Percentiles rank a stretch among this genome's conserved stretches.
Conservation (phyloP, 2,797 vertebrate genomes). For the Gymnodraco acuticeps region DNA sequence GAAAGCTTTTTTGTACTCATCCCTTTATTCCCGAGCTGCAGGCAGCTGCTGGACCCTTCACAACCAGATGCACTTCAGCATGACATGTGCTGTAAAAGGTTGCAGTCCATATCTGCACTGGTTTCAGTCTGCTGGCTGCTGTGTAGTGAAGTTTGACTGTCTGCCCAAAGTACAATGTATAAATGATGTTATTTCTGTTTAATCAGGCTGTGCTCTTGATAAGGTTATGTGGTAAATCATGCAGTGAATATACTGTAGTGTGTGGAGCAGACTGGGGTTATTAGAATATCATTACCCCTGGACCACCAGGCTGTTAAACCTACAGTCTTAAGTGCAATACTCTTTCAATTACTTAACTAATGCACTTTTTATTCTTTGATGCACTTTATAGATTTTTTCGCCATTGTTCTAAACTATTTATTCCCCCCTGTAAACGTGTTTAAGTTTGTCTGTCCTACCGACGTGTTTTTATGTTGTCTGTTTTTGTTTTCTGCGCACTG, state of each 20-base stretch:
- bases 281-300: too few relatives aligned
- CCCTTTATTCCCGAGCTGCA: conserved; percentile 21
- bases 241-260: conserved; percentile 9
- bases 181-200: neutral
- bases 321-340: too few relatives aligned
- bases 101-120: neutral
- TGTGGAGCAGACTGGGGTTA: conserved; percentile 8
- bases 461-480: too few relatives aligned
- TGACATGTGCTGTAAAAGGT: neutral
- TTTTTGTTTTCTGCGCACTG: too few relatives aligned
- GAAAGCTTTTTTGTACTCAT: conserved; percentile 37
- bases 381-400: too few relatives aligned
- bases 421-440: too few relatives aligned
- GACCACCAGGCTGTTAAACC: too few relatives aligned
- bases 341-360: too few relatives aligned
- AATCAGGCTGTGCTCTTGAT: neutral
- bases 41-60: conserved; percentile 6
- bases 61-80: neutral
- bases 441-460: too few relatives aligned
- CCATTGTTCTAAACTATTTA: too few relatives aligned
- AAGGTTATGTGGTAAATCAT: conserved; percentile 4
- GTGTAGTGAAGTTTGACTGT: neutral
- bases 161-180: neutral
- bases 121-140: neutral
- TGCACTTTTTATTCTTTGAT: too few relatives aligned